Base-by-base conservation (phyloP, 2,888 invertebrate species). In the Dermolepida albohirtum region DNA sequence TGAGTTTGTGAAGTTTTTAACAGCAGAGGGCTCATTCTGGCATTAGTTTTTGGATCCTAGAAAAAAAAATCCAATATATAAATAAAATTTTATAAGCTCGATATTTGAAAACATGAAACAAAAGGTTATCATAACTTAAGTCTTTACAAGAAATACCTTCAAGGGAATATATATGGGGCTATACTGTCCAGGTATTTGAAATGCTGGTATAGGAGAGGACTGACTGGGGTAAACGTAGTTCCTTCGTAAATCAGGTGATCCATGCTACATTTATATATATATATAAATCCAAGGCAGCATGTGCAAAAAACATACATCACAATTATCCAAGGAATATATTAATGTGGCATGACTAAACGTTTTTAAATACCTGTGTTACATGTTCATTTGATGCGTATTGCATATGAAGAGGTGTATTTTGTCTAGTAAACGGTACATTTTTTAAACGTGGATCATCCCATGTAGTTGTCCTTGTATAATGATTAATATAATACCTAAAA, bases 171-270 rank as follows among this genome's bases (percentile, higher is more conserved):
- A 88, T 78, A 90, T 88, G 27, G 89, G 86, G 82, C 88, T 84
- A 83, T 89, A 85, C 86, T 89, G 86, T 80, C 79, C 77, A 69
- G 83, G 82, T 77, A 83, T 84, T 83, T 88, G 88, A 84, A 89
- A 89, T 70, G 89, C 89, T 83, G 88, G 88, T 83, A 88, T 88
- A 66, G 88, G 87, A 69, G 88, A 86, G 74, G 88, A 86, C 68
- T 89, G 88, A 79, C 87, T 89, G 74, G 92, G 91, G 84, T 92
- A 90, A 75, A 92, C 90, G 84, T 90, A 90, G 82, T 90, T 90
- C 70, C 84, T 80, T 74, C 82, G 78, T 69, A 81, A 79, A 74
- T 84, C 85, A 75, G 91, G 90, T 76, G 91, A 91, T 77, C 90
- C 89, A 82, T 89, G 88, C 80, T 83, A 78, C 72, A 70, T 50